Conservation (phyloP, 2,113 vertebrate species). For the Nothobranchius kuhntae region DNA sequence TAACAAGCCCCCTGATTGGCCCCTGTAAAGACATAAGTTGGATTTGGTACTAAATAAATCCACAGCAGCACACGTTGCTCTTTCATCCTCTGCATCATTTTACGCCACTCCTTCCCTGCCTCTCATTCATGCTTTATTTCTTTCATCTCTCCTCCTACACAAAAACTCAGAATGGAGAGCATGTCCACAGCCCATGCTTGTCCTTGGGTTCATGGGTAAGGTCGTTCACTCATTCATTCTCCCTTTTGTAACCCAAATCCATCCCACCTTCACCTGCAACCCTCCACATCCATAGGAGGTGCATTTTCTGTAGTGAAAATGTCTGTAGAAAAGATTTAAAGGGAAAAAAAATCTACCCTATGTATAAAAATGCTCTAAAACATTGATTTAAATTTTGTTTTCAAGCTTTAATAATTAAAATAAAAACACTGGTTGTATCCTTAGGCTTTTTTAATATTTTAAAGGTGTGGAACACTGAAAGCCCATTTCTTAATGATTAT, state of each 20-base stretch:
- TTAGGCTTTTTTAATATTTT: too few relatives aligned
- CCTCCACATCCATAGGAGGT: conserved; percentile 1
- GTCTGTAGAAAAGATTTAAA: conserved; percentile 47
- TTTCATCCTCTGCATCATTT: conserved; percentile 6
- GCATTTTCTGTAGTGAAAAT: conserved; percentile 6
- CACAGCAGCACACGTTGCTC: neutral
- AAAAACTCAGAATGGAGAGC: conserved; percentile 72
- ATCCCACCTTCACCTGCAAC: conserved; percentile 18
- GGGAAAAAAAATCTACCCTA: conserved; percentile 6
- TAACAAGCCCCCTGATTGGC: conserved; percentile 62
- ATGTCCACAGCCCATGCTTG: conserved; percentile 80
- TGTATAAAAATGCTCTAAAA: too few relatives aligned
- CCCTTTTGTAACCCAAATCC: conserved; percentile 1
- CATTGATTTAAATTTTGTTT: too few relatives aligned
- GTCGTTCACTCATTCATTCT: conserved; percentile 47
- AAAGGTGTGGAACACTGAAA: too few relatives aligned
- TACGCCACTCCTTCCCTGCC: conserved; percentile 7
- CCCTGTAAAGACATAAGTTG: conserved; percentile 56
- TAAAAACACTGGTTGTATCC: conserved; percentile 1
- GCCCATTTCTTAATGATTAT: too few relatives aligned
- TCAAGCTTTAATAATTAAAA: neutral
- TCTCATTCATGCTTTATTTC: conserved; percentile 47
- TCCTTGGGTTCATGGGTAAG: conserved; percentile 84
- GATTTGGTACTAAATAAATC: conserved; percentile 44
- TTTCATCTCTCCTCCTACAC: conserved; percentile 55